Evolutionary conservation across 2,888 invertebrate genomes (phyloP).

Genomic region (Brachypalpus laphriformis): DNA sequence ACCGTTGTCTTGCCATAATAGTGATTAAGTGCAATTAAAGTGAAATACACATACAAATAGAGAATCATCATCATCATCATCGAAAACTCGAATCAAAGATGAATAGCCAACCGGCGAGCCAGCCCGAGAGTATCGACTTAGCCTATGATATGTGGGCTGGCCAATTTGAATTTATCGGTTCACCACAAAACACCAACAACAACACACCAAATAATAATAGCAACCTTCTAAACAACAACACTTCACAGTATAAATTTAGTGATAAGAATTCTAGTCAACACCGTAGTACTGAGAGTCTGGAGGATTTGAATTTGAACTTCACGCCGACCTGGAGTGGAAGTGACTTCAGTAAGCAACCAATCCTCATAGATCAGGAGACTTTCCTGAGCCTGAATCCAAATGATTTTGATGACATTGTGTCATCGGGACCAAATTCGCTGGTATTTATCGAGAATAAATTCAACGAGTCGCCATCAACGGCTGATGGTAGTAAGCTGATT

Average conservation of each 20-base stretch:
- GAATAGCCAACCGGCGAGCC: slow-evolving; percentile 82
- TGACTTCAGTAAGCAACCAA: slow-evolving; percentile 79
- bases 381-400: slow-evolving; percentile 82
- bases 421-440: slow-evolving; percentile 79
- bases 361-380: slow-evolving; percentile 82
- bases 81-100: slow-evolving; percentile 76
- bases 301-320: slow-evolving; percentile 81
- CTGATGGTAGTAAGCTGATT: slow-evolving; percentile 77
- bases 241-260: slow-evolving; percentile 77
- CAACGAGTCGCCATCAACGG: slow-evolving; percentile 44
- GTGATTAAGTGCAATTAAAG: slow-evolving; percentile 37
- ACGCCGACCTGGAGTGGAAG: slow-evolving; percentile 75
- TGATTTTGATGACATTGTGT: slow-evolving; percentile 81
- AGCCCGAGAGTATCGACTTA: slow-evolving; percentile 87
- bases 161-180: slow-evolving; percentile 92
- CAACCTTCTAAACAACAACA: slow-evolving; percentile 73
- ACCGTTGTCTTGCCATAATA: slow-evolving; percentile 60
- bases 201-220: slow-evolving; percentile 52
- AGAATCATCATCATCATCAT: slow-evolving; percentile 3
- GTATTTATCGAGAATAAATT: slow-evolving; percentile 82
- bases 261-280: slow-evolving; percentile 79
- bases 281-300: slow-evolving; percentile 80
- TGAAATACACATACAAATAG: background rate
- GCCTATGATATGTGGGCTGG: slow-evolving; percentile 95
- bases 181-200: slow-evolving; percentile 78